Conservation (phyloP, 2,888 invertebrate species). For the Margaritifera margaritifera region DNA sequence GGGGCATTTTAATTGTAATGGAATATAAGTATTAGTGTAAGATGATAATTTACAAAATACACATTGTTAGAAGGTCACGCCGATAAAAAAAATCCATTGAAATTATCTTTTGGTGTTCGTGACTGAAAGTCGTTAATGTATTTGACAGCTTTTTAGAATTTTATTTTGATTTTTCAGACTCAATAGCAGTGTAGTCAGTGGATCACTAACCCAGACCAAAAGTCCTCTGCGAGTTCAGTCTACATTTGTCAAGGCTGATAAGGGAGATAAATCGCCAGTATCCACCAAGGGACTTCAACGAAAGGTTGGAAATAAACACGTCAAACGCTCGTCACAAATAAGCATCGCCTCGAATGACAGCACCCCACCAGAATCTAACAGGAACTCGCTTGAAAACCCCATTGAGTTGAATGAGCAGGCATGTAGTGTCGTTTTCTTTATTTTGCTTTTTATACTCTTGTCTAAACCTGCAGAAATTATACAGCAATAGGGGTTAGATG, state of each 20-base stretch:
- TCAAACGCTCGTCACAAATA: slow-evolving; percentile 55
- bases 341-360: slow-evolving; percentile 31
- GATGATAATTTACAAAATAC: too few species aligned
- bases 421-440: slow-evolving; percentile 54
- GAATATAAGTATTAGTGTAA: too few species aligned
- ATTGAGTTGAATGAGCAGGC: slow-evolving; percentile 83
- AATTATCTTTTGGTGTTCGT: not conserved
- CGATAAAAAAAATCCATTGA: too few species aligned
- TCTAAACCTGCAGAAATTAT: slow-evolving; percentile 1
- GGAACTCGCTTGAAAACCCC: slow-evolving; percentile 61
- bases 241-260: slow-evolving; percentile 55
- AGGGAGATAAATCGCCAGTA: slow-evolving; percentile 28
- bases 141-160: not conserved
- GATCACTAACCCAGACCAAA: slow-evolving; percentile 22
- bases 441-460: slow-evolving; percentile 16
- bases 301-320: slow-evolving; percentile 37
- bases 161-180: slow-evolving; percentile 22
- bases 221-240: slow-evolving; percentile 43
- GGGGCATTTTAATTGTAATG: too few species aligned
- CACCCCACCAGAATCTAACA: slow-evolving; percentile 35
- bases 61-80: too few species aligned
- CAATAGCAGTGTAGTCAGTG: slow-evolving; percentile 13
- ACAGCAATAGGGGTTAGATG: slow-evolving; percentile 1
- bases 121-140: not conserved
- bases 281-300: slow-evolving; percentile 26